Conservation (phyloP, 1,140 invertebrate genomes). For the Aphaenogaster floridana region DNA sequence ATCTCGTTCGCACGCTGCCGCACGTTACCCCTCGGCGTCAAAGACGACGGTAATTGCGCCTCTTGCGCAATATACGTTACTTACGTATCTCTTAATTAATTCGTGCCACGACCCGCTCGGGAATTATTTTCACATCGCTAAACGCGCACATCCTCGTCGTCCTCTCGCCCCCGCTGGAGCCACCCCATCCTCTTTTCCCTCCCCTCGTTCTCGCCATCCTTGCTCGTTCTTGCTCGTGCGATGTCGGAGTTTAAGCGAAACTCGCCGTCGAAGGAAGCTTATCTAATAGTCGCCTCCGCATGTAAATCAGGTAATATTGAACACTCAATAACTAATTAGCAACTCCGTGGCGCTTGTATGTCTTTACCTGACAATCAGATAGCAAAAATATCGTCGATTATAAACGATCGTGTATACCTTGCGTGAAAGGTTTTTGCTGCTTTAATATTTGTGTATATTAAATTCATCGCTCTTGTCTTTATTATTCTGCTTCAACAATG, state of each 20-base stretch:
- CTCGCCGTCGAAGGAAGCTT: constrained; percentile 49
- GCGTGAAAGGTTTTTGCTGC: neutral
- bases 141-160: constrained; percentile 66
- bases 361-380: neutral
- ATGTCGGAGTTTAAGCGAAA: constrained; percentile 38
- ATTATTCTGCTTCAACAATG: neutral
- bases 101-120: constrained; percentile 70
- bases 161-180: neutral
- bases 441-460: neutral
- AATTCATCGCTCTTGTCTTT: neutral
- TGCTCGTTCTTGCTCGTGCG: constrained; percentile 17
- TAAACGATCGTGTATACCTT: neutral
- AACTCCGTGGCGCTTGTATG: neutral
- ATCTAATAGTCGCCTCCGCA: constrained; percentile 42
- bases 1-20: constrained; percentile 52
- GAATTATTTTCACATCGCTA: constrained; percentile 79
- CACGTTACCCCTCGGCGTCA: constrained; percentile 66
- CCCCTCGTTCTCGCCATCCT: neutral
- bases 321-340: constrained; percentile 53
- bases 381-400: neutral
- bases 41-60: constrained; percentile 77
- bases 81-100: constrained; percentile 80
- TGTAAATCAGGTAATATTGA: constrained; percentile 52
- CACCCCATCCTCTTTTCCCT: neutral
- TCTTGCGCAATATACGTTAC: constrained; percentile 75